phyloP scores from a whole-genome alignment of 2,888 invertebrate species.

The Tetranychus piercei region DNA sequence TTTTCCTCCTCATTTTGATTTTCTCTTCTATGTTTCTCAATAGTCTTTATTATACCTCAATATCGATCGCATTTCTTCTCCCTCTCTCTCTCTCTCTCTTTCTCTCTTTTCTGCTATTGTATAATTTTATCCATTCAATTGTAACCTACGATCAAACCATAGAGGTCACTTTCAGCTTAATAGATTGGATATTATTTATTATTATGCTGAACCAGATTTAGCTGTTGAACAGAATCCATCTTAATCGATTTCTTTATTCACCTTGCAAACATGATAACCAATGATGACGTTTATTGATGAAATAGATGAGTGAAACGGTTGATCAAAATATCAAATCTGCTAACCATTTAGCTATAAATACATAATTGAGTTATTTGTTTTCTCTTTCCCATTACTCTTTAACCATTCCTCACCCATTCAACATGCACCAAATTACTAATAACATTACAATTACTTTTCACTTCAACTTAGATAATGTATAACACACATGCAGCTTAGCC shows the following conservation, averaged over 20 bases:
- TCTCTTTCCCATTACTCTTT: neutral
- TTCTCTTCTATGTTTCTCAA: neutral
- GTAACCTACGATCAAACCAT: neutral
- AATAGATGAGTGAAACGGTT: neutral
- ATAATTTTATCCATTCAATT: neutral
- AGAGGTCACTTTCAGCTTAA: neutral
- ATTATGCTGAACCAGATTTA: neutral
- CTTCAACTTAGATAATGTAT: neutral
- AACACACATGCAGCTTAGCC: neutral
- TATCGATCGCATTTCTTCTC: neutral
- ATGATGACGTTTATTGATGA: neutral
- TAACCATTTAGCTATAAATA: neutral
- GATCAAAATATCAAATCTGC: neutral
- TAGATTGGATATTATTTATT: neutral
- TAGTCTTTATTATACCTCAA: neutral
- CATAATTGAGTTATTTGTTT: neutral
- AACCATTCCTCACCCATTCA: neutral
- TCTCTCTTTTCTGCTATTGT: neutral
- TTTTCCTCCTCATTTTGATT: neutral
- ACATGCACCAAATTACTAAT: neutral
- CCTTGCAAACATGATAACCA: neutral
- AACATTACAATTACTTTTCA: slow-evolving; percentile 1
- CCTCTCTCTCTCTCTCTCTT: neutral
- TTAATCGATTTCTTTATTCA: neutral
- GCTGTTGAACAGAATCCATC: neutral